Evolutionary conservation across 2,888 invertebrate species (phyloP), one percentile per base, ranked within the genome.

Genomic region (Rhagophthalmus giganteus): DNA sequence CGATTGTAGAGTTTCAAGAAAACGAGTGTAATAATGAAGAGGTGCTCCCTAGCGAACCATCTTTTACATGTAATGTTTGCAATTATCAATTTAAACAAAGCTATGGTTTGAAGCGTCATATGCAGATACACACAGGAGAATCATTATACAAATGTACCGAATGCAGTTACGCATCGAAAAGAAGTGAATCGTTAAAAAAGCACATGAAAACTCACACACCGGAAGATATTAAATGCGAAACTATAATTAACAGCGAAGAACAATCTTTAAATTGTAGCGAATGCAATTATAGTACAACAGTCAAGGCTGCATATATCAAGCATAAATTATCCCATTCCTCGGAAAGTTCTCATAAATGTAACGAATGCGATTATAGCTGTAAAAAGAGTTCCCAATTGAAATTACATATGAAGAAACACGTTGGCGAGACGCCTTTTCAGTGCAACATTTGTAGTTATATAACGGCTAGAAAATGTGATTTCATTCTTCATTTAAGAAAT

Each of bases 401-500:
- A 15, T 10, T 28, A 10, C 48, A 48, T 10, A 40, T 48, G 12
- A 38, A 20, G 6, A 25, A 33, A 2, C 47, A 47, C 16, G 14
- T 15, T 10, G 26, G 25, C 4, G 33, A 31, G 2, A 24, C 14
- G 2, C 26, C 26, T 12, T 47, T 47, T 33, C 30, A 32, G n/a
- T 47, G 47, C 33, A 25, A 33, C 5, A n/a, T 33, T 2, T 47
- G 47, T 32, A 25, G 31, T 27, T 47, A 47, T 15, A 47, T 20
- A 20, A 33, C 39, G 1, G 20, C 28, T 2, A 16, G 20, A 4
- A 39, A 38, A 32, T 15, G 25, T 32, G 20, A 47, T 15, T 47
- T 47, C 8, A 25, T 31, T 8, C 33, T 20, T 4, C 47, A 47
- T 9, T 5, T 27, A 11, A 9, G 39, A 10, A 40, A 31, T 2